A percentile compares a stretch with the other conserved stretches of the same genome.
phyloP scores from a whole-genome alignment of 2,888 invertebrate genomes.

The Chalcis sispes region DNA sequence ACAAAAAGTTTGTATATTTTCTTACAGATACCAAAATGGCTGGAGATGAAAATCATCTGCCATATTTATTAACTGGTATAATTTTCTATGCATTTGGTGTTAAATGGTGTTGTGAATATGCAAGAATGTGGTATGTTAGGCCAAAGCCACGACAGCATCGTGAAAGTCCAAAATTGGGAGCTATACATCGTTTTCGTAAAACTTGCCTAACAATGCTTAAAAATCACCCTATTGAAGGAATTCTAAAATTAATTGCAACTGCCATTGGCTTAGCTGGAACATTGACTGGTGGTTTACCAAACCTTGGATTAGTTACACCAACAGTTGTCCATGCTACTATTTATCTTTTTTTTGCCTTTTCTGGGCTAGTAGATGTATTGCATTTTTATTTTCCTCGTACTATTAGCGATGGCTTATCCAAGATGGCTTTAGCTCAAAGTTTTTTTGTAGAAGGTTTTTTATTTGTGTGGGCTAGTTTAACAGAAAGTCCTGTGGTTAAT shows the following conservation, averaged over 20 bases:
- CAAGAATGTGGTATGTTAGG: slow-evolving; percentile 65
- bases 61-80: slow-evolving; percentile 68
- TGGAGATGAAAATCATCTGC: slow-evolving; percentile 61
- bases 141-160: slow-evolving; percentile 59
- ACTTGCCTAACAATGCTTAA: slow-evolving; percentile 63
- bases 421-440: slow-evolving; percentile 72
- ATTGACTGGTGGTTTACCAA: slow-evolving; percentile 65
- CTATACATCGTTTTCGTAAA: slow-evolving; percentile 51
- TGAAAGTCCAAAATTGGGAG: slow-evolving; percentile 56
- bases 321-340: slow-evolving; percentile 73
- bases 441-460: slow-evolving; percentile 74
- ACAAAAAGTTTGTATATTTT: slow-evolving; percentile 1
- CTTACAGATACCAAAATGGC: slow-evolving; percentile 47
- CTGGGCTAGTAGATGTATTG: slow-evolving; percentile 74
- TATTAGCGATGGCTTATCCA: slow-evolving; percentile 71
- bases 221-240: slow-evolving; percentile 69
- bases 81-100: slow-evolving; percentile 71
- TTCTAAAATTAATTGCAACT: slow-evolving; percentile 69
- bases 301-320: slow-evolving; percentile 64
- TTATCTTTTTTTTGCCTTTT: slow-evolving; percentile 75
- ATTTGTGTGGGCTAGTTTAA: slow-evolving; percentile 65
- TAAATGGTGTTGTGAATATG: slow-evolving; percentile 72
- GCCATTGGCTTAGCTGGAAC: slow-evolving; percentile 69
- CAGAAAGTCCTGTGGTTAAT: slow-evolving; percentile 60
- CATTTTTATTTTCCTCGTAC: slow-evolving; percentile 73